Evolutionary conservation across 2,888 invertebrate genomes (phyloP).

Genomic region (Microctonus brassicae): DNA sequence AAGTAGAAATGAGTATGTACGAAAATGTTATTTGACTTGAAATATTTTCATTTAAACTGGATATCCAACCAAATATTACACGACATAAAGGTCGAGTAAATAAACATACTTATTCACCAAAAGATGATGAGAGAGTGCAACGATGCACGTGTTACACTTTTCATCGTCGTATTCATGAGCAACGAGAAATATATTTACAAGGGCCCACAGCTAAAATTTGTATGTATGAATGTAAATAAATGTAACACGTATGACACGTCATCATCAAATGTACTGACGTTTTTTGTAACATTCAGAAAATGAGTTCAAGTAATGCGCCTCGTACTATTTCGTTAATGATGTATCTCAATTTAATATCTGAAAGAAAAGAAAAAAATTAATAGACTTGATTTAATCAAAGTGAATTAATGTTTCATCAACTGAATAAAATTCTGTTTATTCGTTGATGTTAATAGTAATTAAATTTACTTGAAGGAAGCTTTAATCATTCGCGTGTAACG

Average conservation of each 20-base stretch:
- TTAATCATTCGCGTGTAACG: neutral
- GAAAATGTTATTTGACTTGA: neutral
- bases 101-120: constrained; percentile 11
- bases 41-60: neutral
- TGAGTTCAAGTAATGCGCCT: neutral
- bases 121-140: constrained; percentile 7
- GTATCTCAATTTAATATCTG: no score
- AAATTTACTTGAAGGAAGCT: neutral
- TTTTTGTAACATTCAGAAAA: neutral
- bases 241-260: neutral
- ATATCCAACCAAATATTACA: neutral
- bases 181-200: neutral
- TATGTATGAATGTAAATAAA: neutral
- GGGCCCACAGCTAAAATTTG: neutral
- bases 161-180: constrained; percentile 14
- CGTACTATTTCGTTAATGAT: no score
- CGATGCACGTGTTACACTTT: constrained; percentile 5
- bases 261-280: neutral
- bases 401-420: neutral
- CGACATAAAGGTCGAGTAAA: neutral
- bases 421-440: no score
- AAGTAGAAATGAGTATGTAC: neutral
- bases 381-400: neutral
- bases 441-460: no score
- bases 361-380: neutral